Base-by-base conservation (phyloP, 2,797 vertebrate genomes). In the Eremophila alpestris region DNA sequence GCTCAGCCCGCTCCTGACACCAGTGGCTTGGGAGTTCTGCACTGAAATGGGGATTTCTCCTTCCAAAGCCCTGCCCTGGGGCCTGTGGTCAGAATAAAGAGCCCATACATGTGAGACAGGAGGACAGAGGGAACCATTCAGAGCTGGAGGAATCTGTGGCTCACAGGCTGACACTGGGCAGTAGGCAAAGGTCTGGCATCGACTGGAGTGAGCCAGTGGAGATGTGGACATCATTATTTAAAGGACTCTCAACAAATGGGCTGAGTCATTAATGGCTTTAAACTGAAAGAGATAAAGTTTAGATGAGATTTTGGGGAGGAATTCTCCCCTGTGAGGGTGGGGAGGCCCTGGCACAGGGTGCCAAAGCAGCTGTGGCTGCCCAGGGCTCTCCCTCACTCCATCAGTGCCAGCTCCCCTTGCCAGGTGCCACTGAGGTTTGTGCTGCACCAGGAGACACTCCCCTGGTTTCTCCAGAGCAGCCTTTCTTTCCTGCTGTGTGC, bases 111-210 rank as follows among this genome's bases (percentile, higher is more conserved):
- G 32, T 19, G 5, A 2, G 67, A 43, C 4, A 54, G 65, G 46
- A 69, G 73, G 78, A 96, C 96, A 94, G 91, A 92, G 93, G 52
- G 67, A 20, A 26, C 74, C 71, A 94, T 94, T 94, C 56, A 92
- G 63, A 87, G 68, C 87, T 14, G 23, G 15, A 93, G 87, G 75
- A 93, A 83, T 63, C 55, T 40, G 52, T 29, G 74, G 51, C 59
- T 89, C 74, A 34, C 62, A 83, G 73, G 71, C 55, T 54, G 46
- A 41, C 12, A 13, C 19, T 56, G 74, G 67, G 17, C 81, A 87
- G 75, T 4, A 40, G 32, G 93, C 58, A 75, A 86, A 88, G 92
- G 69, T 36, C 71, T 30, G 58, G 63, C 87, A 75, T 51, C 3
- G 13, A 78, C 16, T 64, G 75, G 43, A 76, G 22, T 6, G 40